phyloP scores from a whole-genome alignment of 2,113 vertebrate genomes.

The Centropus unirufus region DNA sequence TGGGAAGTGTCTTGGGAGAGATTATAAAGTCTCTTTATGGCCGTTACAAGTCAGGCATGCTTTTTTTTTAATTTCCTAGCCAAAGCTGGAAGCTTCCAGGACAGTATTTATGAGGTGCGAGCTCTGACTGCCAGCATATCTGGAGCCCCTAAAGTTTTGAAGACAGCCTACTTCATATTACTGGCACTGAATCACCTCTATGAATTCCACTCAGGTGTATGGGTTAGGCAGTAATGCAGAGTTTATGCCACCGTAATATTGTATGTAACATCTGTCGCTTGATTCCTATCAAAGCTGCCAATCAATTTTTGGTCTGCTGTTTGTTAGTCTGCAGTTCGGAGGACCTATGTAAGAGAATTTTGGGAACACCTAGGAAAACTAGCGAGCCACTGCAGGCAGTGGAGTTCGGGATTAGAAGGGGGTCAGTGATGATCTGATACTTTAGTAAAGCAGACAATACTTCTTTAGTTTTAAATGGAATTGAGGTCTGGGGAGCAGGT shows the following conservation, averaged over 20 bases:
- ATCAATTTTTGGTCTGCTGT: not conserved
- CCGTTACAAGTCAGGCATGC: not conserved
- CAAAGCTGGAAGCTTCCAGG: not conserved
- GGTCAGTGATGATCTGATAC: not conserved
- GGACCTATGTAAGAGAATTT: not conserved
- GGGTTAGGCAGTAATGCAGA: not conserved
- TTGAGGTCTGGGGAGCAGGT: not conserved
- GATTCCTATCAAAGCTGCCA: not conserved
- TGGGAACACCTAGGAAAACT: not conserved
- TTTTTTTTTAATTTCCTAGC: not conserved
- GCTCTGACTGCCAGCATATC: not conserved
- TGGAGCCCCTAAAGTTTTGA: not conserved
- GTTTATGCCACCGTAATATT: not conserved
- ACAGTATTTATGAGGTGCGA: not conserved
- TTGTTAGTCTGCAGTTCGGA: not conserved
- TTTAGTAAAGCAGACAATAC: not conserved
- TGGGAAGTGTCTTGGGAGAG: not conserved
- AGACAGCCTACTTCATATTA: not conserved
- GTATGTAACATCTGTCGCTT: not conserved
- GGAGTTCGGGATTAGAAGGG: not conserved
- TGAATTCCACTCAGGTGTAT: not conserved
- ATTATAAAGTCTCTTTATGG: not conserved
- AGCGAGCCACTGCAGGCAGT: not conserved
- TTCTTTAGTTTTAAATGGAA: not conserved
- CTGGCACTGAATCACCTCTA: not conserved